phyloP scores from a whole-genome alignment of 2,113 vertebrate species.

The Crotalus helleri region DNA sequence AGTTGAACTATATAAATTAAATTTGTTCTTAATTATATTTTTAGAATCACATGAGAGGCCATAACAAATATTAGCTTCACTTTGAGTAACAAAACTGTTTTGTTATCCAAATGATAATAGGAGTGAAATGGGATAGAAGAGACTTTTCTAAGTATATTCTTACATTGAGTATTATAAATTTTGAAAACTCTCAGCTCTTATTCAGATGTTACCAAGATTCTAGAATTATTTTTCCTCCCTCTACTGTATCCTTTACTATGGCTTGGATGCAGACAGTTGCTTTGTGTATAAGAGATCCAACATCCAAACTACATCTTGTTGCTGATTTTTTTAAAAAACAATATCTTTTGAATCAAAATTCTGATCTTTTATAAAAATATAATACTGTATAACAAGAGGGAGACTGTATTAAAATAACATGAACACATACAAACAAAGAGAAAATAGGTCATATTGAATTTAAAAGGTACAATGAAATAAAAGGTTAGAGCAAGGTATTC shows the following conservation, averaged over 20 bases:
- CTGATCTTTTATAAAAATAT: neutral
- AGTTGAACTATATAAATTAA: neutral
- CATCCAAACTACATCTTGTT: neutral
- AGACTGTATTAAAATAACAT: neutral
- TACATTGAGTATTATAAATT: neutral
- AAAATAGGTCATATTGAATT: neutral
- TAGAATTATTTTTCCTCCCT: neutral
- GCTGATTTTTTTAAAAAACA: neutral
- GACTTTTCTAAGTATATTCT: neutral
- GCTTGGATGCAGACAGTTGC: neutral
- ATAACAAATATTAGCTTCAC: neutral
- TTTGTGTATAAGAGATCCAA: neutral
- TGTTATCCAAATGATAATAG: neutral
- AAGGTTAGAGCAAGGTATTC: neutral
- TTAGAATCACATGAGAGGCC: neutral
- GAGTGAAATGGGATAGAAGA: neutral
- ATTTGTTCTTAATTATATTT: neutral
- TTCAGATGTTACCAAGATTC: neutral
- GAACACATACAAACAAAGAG: neutral
- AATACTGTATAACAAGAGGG: neutral
- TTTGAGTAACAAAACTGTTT: neutral
- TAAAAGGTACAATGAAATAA: neutral
- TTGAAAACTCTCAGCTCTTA: neutral
- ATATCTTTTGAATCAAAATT: neutral
- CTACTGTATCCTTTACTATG: neutral